These are phyloP conservation scores for Sycophila texana DNA, from an alignment of 2,888 invertebrate genomes.

Conservation along the genomic window DNA sequence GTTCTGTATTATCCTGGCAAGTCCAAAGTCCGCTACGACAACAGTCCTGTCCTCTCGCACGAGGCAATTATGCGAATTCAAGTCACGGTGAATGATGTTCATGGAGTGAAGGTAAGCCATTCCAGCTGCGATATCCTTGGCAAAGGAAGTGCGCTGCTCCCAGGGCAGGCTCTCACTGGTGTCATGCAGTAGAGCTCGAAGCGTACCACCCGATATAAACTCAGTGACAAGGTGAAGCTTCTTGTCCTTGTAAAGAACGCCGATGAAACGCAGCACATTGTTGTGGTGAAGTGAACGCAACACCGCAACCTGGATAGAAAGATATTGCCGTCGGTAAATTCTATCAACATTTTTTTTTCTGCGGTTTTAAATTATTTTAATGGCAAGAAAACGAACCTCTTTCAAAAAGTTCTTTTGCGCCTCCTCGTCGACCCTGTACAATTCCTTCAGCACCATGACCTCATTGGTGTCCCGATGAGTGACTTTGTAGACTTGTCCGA, in stretches of 20 bases:
- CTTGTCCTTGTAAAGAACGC: conserved; percentile 94
- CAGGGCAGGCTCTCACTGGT: conserved; percentile 83
- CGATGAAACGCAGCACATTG: conserved; percentile 93
- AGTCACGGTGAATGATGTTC: conserved; percentile 95
- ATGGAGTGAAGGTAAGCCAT: conserved; percentile 96
- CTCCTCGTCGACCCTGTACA: conserved; percentile 94
- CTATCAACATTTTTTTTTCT: too few species aligned
- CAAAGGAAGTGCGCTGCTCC: conserved; percentile 88
- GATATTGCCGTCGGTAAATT: too few species aligned
- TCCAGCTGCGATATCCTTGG: conserved; percentile 94
- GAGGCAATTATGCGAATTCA: conserved; percentile 96
- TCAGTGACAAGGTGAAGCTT: conserved; percentile 94
- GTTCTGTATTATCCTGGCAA: conserved; percentile 87
- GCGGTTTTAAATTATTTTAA: not conserved
- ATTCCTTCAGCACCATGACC: conserved; percentile 96
- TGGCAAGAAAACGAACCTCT: conserved; percentile 79
- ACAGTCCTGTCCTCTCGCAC: conserved; percentile 93
- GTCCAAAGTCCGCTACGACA: conserved; percentile 96
- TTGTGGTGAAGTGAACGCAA: conserved; percentile 91
- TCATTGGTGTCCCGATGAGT: conserved; percentile 93
- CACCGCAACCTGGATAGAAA: conserved; percentile 85
- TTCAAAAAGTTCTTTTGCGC: conserved; percentile 96
- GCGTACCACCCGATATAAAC: conserved; percentile 93
- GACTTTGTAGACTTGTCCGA: conserved; percentile 94
- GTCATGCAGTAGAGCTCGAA: conserved; percentile 90